Percentiles rank a stretch among this genome's conserved stretches.
phyloP scores from a whole-genome alignment of 2,797 vertebrate genomes.

The Phataginus tetradactyla region DNA sequence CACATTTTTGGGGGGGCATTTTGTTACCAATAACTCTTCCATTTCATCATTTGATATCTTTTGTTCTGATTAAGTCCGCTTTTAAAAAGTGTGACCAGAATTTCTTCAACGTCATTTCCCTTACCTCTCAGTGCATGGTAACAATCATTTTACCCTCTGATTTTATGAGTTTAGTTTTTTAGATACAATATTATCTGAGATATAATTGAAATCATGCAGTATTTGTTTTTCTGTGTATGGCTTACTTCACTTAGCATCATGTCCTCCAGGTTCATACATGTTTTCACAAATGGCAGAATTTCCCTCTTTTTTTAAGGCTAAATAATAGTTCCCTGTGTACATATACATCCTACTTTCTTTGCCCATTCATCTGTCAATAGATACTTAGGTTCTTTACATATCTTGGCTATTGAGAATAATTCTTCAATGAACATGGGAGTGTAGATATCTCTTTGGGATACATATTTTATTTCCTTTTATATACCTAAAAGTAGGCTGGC shows the following conservation, averaged over 20 bases:
- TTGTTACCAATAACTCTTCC: not conserved
- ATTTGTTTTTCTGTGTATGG: not conserved
- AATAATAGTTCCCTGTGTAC: not conserved
- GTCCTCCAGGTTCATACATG: not conserved
- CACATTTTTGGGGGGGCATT: not conserved
- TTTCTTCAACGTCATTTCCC: not conserved
- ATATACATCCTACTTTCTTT: not conserved
- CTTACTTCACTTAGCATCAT: not conserved
- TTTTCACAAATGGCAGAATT: not conserved
- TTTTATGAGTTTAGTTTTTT: not conserved
- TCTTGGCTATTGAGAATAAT: not conserved
- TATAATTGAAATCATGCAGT: not conserved
- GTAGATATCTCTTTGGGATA: not conserved
- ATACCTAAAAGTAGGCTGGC: not conserved
- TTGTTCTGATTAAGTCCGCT: not conserved
- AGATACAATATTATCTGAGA: too few relatives aligned
- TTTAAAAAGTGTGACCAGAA: not conserved
- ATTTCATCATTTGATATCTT: not conserved
- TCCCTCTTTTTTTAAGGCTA: not conserved
- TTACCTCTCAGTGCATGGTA: not conserved
- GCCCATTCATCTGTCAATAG: not conserved
- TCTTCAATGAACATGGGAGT: not conserved
- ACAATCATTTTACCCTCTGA: not conserved
- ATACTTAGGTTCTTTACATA: not conserved
- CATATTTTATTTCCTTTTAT: not conserved